Conservation (phyloP, 2,888 invertebrate genomes). For the Argyra leucocephala region DNA sequence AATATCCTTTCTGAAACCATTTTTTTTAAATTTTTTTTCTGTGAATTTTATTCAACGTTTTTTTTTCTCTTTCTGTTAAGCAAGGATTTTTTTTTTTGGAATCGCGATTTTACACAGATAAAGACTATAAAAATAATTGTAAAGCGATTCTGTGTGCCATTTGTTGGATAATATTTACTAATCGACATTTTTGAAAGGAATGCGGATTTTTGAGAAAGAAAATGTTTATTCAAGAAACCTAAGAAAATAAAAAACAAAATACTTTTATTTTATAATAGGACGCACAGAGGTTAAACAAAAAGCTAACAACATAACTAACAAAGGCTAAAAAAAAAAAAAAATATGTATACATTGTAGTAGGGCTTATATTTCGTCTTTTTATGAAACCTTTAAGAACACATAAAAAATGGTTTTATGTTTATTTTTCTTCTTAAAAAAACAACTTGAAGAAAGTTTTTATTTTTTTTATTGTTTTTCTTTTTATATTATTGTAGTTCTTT, state of each 20-base stretch:
- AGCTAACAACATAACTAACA: not conserved
- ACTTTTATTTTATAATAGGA: too few species aligned
- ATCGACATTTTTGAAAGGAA: not conserved
- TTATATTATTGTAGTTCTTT: too few species aligned
- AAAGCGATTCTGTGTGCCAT: not conserved
- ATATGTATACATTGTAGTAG: too few species aligned
- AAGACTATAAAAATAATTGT: not conserved
- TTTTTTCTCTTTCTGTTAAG: too few species aligned
- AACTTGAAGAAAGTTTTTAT: not conserved
- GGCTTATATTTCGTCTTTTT: not conserved
- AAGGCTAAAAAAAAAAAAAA: not conserved
- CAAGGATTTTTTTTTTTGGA: too few species aligned
- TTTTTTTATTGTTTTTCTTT: not conserved
- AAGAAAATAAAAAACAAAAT: too few species aligned
- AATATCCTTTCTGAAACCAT: too few species aligned
- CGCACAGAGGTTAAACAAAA: not conserved
- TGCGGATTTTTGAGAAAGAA: not conserved
- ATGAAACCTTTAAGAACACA: not conserved
- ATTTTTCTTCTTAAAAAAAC: not conserved
- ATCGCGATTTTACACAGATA: too few species aligned
- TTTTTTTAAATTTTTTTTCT: too few species aligned
- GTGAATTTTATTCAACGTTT: too few species aligned
- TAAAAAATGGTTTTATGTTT: constrained; percentile 2
- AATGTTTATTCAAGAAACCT: too few species aligned
- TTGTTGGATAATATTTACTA: not conserved